phyloP scores from a whole-genome alignment of 2,888 invertebrate genomes.

The Tachystola acroxantha region DNA sequence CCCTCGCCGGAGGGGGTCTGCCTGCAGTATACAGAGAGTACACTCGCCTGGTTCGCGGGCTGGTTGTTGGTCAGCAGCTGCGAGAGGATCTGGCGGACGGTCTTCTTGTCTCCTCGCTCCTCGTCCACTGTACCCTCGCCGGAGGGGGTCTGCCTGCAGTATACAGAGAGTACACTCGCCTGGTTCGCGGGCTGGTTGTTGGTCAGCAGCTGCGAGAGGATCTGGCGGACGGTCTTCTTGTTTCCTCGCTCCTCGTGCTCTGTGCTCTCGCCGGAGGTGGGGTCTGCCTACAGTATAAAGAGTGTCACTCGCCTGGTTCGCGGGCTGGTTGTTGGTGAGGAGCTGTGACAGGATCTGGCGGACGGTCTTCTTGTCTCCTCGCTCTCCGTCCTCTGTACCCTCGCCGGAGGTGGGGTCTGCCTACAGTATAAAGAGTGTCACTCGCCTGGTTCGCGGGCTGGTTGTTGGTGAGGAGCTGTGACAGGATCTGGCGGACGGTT shows the following conservation, averaged over 20 bases:
- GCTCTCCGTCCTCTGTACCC: constrained; percentile 64
- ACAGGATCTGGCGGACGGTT: constrained; percentile 65
- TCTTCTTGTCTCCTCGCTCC: constrained; percentile 69
- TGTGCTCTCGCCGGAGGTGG: too few relatives aligned
- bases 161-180: too few relatives aligned
- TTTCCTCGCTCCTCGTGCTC: constrained; percentile 71
- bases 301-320: too few relatives aligned
- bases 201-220: constrained; percentile 61
- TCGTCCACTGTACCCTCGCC: too few relatives aligned
- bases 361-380: constrained; percentile 69
- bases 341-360: constrained; percentile 67
- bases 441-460: constrained; percentile 70
- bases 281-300: too few relatives aligned
- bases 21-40: too few relatives aligned
- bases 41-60: constrained; percentile 63
- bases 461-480: constrained; percentile 64
- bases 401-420: too few relatives aligned
- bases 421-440: too few relatives aligned
- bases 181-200: constrained; percentile 68
- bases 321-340: constrained; percentile 63
- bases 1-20: too few relatives aligned
- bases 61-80: constrained; percentile 68
- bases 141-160: too few relatives aligned
- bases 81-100: constrained; percentile 64
- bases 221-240: constrained; percentile 69